A percentile compares a stretch with the other conserved stretches of the same genome.
phyloP scores from a whole-genome alignment of 1,140 invertebrate genomes.

The Rhyzopertha dominica region DNA sequence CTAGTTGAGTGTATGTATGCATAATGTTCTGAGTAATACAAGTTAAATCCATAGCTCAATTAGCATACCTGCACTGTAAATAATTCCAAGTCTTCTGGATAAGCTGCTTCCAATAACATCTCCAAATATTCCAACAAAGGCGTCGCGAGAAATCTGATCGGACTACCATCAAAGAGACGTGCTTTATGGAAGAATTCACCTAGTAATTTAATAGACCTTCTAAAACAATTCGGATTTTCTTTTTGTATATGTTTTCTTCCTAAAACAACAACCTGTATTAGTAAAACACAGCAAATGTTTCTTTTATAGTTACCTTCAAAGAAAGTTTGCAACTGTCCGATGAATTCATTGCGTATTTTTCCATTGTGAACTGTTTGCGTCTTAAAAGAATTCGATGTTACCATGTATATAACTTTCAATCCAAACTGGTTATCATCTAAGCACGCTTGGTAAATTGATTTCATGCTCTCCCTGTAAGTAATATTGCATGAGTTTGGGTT shows the following conservation, averaged over 20 bases:
- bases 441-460: conserved; percentile 5
- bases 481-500: too few species aligned
- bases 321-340: conserved; percentile 11
- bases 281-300: neutral
- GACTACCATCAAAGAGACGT: conserved; percentile 21
- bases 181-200: conserved; percentile 33
- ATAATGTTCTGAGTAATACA: too few species aligned
- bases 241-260: conserved; percentile 21
- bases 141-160: conserved; percentile 24
- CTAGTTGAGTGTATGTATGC: too few species aligned
- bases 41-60: too few species aligned
- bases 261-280: conserved; percentile 17
- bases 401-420: conserved; percentile 6
- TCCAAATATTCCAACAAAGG: conserved; percentile 27
- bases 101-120: conserved; percentile 25
- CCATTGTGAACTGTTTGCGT: conserved; percentile 6
- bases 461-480: conserved; percentile 10
- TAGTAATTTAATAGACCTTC: conserved; percentile 29
- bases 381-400: conserved; percentile 6
- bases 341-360: conserved; percentile 11
- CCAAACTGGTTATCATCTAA: conserved; percentile 10
- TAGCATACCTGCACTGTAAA: conserved; percentile 30
- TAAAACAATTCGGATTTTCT: conserved; percentile 20
- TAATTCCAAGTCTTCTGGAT: conserved; percentile 23
- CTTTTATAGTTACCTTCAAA: conserved; percentile 15